Evolutionary conservation across 2,113 vertebrate genomes (phyloP).

Genomic region (Brachyhypopomus occidentalis): DNA sequence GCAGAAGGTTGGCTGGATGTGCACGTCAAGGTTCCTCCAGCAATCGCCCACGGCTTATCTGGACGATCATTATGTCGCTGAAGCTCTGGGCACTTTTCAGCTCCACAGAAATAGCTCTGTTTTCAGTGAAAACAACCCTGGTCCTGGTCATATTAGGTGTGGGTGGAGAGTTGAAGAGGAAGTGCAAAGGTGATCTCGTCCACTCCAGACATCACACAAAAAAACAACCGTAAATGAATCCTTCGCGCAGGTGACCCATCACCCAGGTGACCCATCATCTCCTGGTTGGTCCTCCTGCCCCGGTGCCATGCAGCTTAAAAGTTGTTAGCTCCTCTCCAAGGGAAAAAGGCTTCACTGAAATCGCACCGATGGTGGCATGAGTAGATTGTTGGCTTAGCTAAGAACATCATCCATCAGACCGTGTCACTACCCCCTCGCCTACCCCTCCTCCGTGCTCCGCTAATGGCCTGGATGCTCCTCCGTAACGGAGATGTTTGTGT

Average conservation of each 20-base stretch:
- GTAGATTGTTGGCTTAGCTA: constrained; percentile 41
- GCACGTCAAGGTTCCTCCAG: background rate
- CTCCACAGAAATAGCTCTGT: constrained; percentile 22
- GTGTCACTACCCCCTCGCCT: constrained; percentile 7
- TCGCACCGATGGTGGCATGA: constrained; percentile 15
- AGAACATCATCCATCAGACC: constrained; percentile 39
- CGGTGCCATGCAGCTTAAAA: constrained; percentile 58
- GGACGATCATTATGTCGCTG: constrained; percentile 10
- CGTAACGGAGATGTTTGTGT: constrained; percentile 2
- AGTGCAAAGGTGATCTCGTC: constrained; percentile 16
- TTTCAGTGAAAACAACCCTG: constrained; percentile 35
- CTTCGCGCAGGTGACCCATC: constrained; percentile 49
- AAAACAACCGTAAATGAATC: constrained; percentile 10
- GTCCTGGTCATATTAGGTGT: constrained; percentile 35
- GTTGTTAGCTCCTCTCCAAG: constrained; percentile 56
- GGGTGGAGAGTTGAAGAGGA: constrained; percentile 7
- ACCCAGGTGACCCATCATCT: constrained; percentile 63
- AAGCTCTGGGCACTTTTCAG: background rate
- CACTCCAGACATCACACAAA: background rate
- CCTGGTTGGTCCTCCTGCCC: constrained; percentile 47
- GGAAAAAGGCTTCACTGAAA: constrained; percentile 48
- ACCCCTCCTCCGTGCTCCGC: background rate
- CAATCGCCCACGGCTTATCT: constrained; percentile 14
- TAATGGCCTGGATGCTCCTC: background rate
- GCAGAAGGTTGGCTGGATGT: background rate